These are phyloP conservation scores for Paragorgia papillata DNA, from an alignment of 92 coral and sea anemone genomes.

Conservation along the genomic window DNA sequence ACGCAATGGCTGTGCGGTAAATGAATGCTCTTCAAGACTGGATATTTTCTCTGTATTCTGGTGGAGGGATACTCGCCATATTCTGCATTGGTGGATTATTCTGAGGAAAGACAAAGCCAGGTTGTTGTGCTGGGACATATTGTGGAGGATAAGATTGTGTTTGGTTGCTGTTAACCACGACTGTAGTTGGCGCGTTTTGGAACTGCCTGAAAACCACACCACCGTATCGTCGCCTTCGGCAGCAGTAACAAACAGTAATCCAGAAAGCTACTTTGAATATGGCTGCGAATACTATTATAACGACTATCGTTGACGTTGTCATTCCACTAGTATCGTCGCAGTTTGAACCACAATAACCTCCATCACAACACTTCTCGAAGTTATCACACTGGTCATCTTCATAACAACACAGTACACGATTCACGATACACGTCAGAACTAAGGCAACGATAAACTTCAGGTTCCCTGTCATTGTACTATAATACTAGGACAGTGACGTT, in stretches of 20 bases:
- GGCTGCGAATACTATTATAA: not conserved
- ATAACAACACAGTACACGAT: not conserved
- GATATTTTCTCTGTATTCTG: conserved; percentile 10
- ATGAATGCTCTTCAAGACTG: not conserved
- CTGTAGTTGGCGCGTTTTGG: not conserved
- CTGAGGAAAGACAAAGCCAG: not conserved
- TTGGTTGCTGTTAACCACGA: conserved; percentile 7
- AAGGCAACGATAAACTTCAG: not conserved
- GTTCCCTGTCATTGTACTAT: too few relatives aligned
- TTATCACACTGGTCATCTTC: not conserved
- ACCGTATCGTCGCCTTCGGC: conserved; percentile 4
- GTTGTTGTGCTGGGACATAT: conserved; percentile 5
- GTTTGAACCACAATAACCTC: not conserved
- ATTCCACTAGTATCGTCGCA: not conserved
- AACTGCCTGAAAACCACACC: conserved; percentile 5
- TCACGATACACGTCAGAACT: not conserved
- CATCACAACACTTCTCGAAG: conserved; percentile 1
- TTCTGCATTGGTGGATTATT: not conserved
- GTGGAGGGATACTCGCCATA: not conserved
- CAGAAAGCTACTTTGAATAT: not conserved
- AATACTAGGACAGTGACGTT: too few relatives aligned
- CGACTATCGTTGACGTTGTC: not conserved
- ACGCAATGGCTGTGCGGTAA: too few relatives aligned
- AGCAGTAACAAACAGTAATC: not conserved
- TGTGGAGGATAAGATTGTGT: not conserved